Base-by-base conservation (phyloP, 1,140 invertebrate genomes). In the Heliconius hewitsoni region DNA sequence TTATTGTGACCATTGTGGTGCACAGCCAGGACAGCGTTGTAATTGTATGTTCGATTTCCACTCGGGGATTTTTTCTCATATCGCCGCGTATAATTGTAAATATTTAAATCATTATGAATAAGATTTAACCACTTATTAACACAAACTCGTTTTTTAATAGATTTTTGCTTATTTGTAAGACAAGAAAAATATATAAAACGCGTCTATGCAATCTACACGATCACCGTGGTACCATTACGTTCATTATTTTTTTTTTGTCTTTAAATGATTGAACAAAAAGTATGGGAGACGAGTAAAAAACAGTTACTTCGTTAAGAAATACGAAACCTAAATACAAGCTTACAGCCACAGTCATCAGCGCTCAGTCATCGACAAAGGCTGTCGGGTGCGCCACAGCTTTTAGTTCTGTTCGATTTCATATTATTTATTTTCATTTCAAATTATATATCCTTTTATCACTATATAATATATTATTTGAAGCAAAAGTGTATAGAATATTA, bases 331-430 rank as follows among this genome's bases (percentile, higher is more conserved):
- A 19, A 19, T n/a, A 57, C 55, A 57, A 57, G 55, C 19, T 23
- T 11, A 19, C 55, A 57, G 8, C n/a, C 23, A n/a, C n/a, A 57
- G 11, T 57, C 55, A 23, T 11, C 27, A 11, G 19, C 0, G 55
- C 55, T 71, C 71, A 71, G 71, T 71, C 30, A 39, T 18, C 18
- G 19, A n/a, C 71, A 9, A 71, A 71, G 34, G 34, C 71, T 71
- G 71, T 71, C 37, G 16, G 27, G 30, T 39, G 34, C 71, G 18
- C 30, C 30, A 71, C 27, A 71, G 0, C 50, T 71, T 37, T 71
- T 71, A 66, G 60, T 71, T 13, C 13, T 18, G 30, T 18, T 11
- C 70, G 19, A n/a, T 23, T 66, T 13, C 13, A 39, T 71, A 27
- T 71, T 34, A 39, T 8, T 39, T 39, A 39, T 71, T 39, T 23